phyloP scores from a whole-genome alignment of 2,888 invertebrate species.

The Macrosoma leucophasiata region DNA sequence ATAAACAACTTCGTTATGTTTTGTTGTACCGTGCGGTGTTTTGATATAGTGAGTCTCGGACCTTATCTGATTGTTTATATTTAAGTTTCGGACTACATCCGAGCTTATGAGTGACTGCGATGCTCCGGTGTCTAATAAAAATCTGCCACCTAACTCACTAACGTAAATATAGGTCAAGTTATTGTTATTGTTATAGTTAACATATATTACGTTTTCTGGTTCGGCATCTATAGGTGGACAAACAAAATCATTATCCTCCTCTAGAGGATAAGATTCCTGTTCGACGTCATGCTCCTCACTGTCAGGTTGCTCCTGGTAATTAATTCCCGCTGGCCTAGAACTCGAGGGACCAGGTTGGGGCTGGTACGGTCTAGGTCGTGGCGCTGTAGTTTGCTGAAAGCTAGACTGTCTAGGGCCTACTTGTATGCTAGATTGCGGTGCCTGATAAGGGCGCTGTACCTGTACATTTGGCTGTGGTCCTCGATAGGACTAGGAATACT shows the following conservation, averaged over 20 bases:
- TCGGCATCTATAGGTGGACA: neutral
- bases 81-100: slow-evolving; percentile 11
- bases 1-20: slow-evolving; percentile 25
- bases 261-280: no score
- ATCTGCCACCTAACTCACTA: slow-evolving; percentile 16
- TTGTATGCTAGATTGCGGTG: neutral
- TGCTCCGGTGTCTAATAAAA: slow-evolving; percentile 18
- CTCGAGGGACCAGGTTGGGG: neutral
- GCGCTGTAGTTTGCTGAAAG: neutral
- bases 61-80: slow-evolving; percentile 13
- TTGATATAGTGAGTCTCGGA: slow-evolving; percentile 41
- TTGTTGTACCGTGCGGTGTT: slow-evolving; percentile 43
- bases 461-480: neutral
- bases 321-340: neutral
- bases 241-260: neutral
- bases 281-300: no score
- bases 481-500: no score
- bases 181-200: slow-evolving; percentile 8
- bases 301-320: neutral
- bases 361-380: neutral
- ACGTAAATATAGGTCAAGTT: slow-evolving; percentile 12
- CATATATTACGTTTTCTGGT: slow-evolving; percentile 1
- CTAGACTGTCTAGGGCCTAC: no score
- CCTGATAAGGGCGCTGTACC: neutral
- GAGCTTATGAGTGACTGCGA: slow-evolving; percentile 18